Conservation (phyloP, 2,797 vertebrate species). For the Hipposideros larvatus region DNA sequence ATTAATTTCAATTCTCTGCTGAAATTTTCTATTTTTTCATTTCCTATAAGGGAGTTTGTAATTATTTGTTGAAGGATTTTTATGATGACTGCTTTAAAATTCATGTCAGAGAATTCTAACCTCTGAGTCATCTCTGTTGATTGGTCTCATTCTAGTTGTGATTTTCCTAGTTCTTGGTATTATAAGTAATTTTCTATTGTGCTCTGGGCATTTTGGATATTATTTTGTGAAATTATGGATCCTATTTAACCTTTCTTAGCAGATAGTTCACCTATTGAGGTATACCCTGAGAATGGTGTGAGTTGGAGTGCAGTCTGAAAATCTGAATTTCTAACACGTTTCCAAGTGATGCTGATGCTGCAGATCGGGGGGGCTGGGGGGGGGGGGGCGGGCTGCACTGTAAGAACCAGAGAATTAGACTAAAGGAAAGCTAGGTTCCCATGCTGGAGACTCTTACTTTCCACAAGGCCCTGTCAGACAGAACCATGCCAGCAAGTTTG, state of each 20-base stretch:
- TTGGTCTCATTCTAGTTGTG: neutral
- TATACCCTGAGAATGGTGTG: neutral
- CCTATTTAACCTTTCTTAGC: neutral
- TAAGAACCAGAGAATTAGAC: neutral
- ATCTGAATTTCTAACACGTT: neutral
- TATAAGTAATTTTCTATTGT: neutral
- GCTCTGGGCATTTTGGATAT: neutral
- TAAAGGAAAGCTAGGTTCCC: neutral
- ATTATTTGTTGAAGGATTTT: conserved; percentile 5
- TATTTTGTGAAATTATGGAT: neutral
- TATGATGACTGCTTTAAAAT: neutral
- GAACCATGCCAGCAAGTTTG: neutral
- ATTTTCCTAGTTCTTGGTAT: neutral
- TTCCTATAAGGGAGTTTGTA: neutral
- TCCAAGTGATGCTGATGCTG: neutral
- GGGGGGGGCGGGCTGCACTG: too few species aligned
- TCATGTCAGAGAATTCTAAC: neutral
- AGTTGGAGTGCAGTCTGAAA: neutral
- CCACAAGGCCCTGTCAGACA: neutral
- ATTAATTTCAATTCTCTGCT: neutral
- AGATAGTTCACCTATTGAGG: neutral
- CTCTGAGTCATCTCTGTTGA: neutral
- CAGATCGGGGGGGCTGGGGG: neutral
- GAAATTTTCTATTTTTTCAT: neutral
- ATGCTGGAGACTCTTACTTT: neutral